phyloP scores from a whole-genome alignment of 2,797 vertebrate genomes.

The Petrocephalus sullivani region DNA sequence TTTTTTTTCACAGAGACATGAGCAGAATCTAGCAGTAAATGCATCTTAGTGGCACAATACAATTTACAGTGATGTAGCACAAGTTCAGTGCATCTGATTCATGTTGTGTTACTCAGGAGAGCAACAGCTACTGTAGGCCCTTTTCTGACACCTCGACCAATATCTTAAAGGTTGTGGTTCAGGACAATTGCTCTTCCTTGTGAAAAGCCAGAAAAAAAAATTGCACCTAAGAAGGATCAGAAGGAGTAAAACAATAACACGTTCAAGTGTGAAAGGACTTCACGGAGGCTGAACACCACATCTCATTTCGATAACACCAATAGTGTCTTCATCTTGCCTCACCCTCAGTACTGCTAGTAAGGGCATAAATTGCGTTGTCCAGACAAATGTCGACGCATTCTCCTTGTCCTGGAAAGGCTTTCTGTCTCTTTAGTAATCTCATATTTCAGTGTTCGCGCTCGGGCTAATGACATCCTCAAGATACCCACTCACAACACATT shows the following conservation, averaged over 20 bases:
- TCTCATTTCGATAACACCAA: neutral
- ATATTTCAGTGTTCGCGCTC: neutral
- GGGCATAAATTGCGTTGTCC: neutral
- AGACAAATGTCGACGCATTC: neutral
- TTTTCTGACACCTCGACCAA: neutral
- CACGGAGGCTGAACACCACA: neutral
- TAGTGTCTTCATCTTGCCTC: neutral
- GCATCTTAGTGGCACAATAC: neutral
- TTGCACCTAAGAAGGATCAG: neutral
- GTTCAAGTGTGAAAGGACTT: neutral
- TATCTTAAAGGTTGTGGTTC: neutral
- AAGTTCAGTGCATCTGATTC: neutral
- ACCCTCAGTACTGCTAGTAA: neutral
- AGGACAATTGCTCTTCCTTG: neutral
- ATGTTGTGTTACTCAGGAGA: neutral
- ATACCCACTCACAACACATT: neutral
- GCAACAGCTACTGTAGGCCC: neutral
- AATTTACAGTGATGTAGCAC: neutral
- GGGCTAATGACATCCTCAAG: neutral
- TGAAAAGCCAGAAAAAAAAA: neutral
- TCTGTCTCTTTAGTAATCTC: neutral
- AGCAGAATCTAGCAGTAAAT: neutral
- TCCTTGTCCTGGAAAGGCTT: neutral
- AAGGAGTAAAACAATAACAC: neutral
- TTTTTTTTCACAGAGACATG: neutral